Conservation (phyloP, 2,797 vertebrate genomes). For the Cryptoblepharus egeriae region DNA sequence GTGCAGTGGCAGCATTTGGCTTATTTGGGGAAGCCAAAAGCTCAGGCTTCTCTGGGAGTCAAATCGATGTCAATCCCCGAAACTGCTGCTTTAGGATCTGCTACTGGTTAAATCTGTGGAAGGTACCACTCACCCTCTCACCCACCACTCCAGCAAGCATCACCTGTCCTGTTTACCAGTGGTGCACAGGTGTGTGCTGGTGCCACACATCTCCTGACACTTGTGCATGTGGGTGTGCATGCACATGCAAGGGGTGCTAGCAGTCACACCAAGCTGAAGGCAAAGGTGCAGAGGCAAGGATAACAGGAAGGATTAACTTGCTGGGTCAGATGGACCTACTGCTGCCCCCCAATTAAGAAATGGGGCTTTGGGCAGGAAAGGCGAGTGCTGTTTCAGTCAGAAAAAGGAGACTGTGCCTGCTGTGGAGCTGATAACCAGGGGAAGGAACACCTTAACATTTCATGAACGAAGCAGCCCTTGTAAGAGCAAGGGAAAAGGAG, state of each 20-base stretch:
- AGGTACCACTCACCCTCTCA: not conserved
- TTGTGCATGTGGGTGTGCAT: too few species aligned
- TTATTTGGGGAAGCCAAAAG: not conserved
- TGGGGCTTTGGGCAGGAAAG: not conserved
- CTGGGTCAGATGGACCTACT: too few species aligned
- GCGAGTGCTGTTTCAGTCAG: not conserved
- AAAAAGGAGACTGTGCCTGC: too few species aligned
- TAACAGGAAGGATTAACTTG: not conserved
- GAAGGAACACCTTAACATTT: not conserved
- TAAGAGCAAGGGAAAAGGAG: too few species aligned
- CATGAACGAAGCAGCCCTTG: not conserved
- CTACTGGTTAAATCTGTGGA: not conserved
- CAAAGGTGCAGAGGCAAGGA: not conserved
- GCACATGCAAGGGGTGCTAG: not conserved
- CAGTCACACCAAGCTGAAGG: too few species aligned
- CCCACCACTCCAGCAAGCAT: not conserved
- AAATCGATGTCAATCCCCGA: slow-evolving; percentile 22
- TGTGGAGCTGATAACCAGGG: too few species aligned
- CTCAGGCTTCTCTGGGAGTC: slow-evolving; percentile 42
- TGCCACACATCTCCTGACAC: not conserved
- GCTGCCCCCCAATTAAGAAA: too few species aligned
- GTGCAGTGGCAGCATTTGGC: not conserved
- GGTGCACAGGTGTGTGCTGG: not conserved
- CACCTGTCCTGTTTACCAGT: not conserved
- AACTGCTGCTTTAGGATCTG: not conserved